Evolutionary conservation across 2,797 vertebrate genomes (phyloP).

Genomic region (Acridotheres tristis): DNA sequence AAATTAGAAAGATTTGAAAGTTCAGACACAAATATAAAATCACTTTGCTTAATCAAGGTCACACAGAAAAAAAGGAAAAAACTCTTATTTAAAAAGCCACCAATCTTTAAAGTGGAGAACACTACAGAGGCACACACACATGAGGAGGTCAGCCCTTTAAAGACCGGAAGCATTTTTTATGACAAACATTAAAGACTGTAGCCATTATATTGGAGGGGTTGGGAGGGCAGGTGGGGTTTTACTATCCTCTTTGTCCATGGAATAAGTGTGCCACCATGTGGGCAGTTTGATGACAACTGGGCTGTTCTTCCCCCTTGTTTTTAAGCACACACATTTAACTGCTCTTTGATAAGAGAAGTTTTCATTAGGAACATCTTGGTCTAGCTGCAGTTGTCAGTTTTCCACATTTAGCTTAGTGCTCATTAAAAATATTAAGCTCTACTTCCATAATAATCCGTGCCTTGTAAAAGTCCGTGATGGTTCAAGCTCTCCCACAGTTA

Average conservation of each 20-base stretch:
- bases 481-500: neutral
- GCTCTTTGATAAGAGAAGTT: neutral
- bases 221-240: neutral
- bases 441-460: neutral
- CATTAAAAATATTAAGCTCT: neutral
- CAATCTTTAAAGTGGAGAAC: neutral
- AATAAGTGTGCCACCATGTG: constrained; percentile 69
- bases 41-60: neutral
- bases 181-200: neutral
- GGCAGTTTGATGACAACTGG: neutral
- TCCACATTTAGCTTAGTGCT: neutral
- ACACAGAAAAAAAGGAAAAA: neutral
- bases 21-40: neutral
- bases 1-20: neutral
- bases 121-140: neutral
- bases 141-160: neutral
- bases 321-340: neutral
- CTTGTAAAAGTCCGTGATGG: neutral
- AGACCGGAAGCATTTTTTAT: neutral
- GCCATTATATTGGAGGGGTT: neutral
- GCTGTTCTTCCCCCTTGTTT: neutral
- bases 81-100: neutral
- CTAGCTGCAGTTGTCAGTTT: neutral
- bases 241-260: neutral
- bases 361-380: neutral